Conservation (phyloP, 1,140 invertebrate species). For the Dolichoris vasculosae region DNA sequence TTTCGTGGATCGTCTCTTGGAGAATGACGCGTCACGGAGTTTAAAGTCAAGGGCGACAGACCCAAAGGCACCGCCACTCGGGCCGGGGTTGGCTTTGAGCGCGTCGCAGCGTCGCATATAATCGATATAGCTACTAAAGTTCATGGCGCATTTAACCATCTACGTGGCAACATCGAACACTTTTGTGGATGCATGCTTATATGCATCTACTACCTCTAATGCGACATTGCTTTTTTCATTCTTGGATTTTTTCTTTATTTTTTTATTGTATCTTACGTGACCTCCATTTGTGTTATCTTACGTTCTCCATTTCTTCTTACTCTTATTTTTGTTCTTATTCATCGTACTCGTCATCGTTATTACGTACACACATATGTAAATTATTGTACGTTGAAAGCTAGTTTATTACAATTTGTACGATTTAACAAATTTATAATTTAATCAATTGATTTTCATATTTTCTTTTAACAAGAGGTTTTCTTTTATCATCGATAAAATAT, state of each 20-base stretch:
- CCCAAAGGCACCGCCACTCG: conserved; percentile 53
- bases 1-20: no score
- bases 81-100: conserved; percentile 45
- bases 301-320: not conserved
- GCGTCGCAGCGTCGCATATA: conserved; percentile 56
- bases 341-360: no score
- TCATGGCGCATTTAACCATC: conserved; percentile 66
- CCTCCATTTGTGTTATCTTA: not conserved
- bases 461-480: no score
- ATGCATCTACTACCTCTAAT: not conserved
- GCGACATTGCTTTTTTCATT: no score
- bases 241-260: not conserved
- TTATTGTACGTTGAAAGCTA: no score
- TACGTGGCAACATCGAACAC: conserved; percentile 30
- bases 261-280: not conserved
- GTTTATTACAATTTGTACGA: no score
- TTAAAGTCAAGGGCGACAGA: conserved; percentile 69
- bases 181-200: no score
- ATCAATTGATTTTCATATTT: no score
- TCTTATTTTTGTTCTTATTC: no score
- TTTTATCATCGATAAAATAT: no score
- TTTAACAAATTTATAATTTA: no score
- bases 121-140: conserved; percentile 72
- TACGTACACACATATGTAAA: no score
- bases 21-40: conserved; percentile 1